Evolutionary conservation across 2,797 vertebrate species (phyloP), one percentile per base, ranked within the genome.

Genomic region (Alosa sapidissima): DNA sequence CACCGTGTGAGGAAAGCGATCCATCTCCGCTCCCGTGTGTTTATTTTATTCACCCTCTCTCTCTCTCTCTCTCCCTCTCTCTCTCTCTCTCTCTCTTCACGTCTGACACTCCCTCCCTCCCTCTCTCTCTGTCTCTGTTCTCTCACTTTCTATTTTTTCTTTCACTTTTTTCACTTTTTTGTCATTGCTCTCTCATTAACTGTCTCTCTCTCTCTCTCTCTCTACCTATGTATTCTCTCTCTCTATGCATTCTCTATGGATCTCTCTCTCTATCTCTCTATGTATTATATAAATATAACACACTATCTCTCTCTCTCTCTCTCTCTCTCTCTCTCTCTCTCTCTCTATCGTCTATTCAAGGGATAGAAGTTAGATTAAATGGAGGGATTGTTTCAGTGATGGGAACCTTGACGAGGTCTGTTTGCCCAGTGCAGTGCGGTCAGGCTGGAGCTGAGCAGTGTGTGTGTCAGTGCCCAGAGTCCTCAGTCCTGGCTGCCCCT

Each of bases 1-100:
- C 83, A 84, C 14, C 0, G 6, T 11, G 45, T 11, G 47, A 82
- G 82, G 78, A 88, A 88, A 68, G 62, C 82, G 65, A 87, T 87
- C 81, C 48, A 78, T 84, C 62, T 41, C 81, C 65, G n/a, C 84
- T 21, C 72, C 72, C 16, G 16, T 19, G 21, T 52, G 33, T 48
- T 75, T 82, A 81, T 68, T 85, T 60, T 52, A 33, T 78, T 47
- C 60, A 65, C 60, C 47, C 83, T 41, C 41, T 41, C 41, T 41
- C 41, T 41, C 52, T 47, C 52, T 9, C 33, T 19, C 48, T 48
- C 21, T 13, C 55, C 45, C n/a, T 41, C 33, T 0, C 1, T 41
- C 52, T 19, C 0, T 24, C 52, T 19, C 52, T 24, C 48, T 48
- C 21, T 13, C 55, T 45, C n/a, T 72, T 36, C 24, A 5, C 45